Percentiles rank a stretch among this genome's conserved stretches.
These are phyloP conservation scores for Acholoe squamosa DNA, from an alignment of 2,888 invertebrate genomes.

Conservation along the genomic window DNA sequence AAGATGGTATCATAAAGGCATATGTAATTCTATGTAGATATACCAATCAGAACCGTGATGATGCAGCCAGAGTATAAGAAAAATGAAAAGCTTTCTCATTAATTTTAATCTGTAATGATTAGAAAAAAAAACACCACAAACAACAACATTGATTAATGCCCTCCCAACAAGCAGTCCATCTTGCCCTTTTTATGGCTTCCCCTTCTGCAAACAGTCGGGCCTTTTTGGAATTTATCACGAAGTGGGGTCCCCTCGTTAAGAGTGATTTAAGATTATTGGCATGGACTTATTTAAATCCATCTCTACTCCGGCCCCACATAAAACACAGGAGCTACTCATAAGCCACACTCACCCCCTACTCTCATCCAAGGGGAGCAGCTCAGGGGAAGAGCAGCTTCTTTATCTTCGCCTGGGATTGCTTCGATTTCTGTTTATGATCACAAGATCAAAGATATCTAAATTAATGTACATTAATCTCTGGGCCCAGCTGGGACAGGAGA, in stretches of 20 bases:
- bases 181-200: neutral
- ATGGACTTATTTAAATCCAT: constrained; percentile 39
- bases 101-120: neutral
- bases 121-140: neutral
- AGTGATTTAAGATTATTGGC: constrained; percentile 41
- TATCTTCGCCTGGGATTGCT: neutral
- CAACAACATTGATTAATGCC: constrained; percentile 21
- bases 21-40: no score
- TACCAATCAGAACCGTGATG: no score
- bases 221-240: constrained; percentile 21
- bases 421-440: constrained; percentile 29
- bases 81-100: neutral
- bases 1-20: no score
- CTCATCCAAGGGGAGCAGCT: neutral
- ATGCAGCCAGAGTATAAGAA: neutral
- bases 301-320: neutral
- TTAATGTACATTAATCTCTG: constrained; percentile 28
- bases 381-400: neutral
- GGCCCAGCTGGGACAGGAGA: neutral
- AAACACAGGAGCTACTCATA: neutral
- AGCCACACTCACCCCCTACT: neutral
- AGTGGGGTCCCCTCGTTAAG: constrained; percentile 11
- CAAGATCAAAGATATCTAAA: constrained; percentile 11
- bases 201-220: constrained; percentile 17
- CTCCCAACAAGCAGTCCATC: neutral